A percentile compares a stretch with the other conserved stretches of the same genome.
Conservation (phyloP, 2,888 invertebrate genomes). For the Parnassius orleans region DNA sequence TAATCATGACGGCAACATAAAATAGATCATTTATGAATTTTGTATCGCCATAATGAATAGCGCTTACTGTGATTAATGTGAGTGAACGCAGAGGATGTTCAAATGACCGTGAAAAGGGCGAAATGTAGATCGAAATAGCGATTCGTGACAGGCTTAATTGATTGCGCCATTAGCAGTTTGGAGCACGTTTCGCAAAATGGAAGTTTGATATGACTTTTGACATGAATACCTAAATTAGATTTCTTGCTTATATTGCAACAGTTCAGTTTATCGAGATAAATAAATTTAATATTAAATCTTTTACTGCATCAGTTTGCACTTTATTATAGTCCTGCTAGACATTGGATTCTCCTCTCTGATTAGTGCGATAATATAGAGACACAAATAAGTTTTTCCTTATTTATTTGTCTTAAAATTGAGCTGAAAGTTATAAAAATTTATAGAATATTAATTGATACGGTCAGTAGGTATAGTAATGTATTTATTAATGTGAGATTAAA, state of each 20-base stretch:
- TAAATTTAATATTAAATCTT: too few species aligned
- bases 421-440: too few species aligned
- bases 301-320: background rate
- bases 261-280: background rate
- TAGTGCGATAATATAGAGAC: background rate
- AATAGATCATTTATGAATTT: background rate
- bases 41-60: conserved; percentile 12
- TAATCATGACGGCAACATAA: background rate
- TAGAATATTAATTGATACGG: too few species aligned
- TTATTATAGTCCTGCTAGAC: background rate
- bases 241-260: background rate
- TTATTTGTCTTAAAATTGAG: too few species aligned
- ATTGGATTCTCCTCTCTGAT: background rate
- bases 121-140: conserved; percentile 15
- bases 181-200: conserved; percentile 6
- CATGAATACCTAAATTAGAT: background rate
- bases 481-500: too few species aligned
- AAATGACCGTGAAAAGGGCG: conserved; percentile 23
- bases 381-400: too few species aligned
- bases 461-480: too few species aligned
- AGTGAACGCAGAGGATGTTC: conserved; percentile 12
- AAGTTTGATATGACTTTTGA: background rate
- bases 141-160: conserved; percentile 23
- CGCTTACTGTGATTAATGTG: conserved; percentile 19
- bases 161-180: conserved; percentile 15